Evolutionary conservation across 2,797 vertebrate genomes (phyloP).

Genomic region (Chiroxiphia lanceolata): DNA sequence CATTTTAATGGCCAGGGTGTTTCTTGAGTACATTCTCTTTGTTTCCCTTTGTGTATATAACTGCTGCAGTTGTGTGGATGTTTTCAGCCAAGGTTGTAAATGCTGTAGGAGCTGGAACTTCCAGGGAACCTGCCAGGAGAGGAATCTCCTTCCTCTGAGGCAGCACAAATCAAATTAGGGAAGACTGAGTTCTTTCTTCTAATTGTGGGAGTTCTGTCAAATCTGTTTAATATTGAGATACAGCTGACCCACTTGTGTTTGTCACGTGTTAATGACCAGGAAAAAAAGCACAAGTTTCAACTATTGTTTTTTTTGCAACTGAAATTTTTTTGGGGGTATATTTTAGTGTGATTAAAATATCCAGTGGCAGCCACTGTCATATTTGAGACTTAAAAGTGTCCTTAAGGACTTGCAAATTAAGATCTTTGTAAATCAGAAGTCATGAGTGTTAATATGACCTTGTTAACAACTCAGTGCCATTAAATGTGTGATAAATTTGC

Average conservation of each 20-base stretch:
- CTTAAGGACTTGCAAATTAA: not conserved
- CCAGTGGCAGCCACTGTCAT: not conserved
- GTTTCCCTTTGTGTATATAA: not conserved
- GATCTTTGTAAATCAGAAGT: not conserved
- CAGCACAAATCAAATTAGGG: constrained; percentile 45
- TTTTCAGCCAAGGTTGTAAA: not conserved
- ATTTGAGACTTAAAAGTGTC: not conserved
- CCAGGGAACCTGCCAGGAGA: not conserved
- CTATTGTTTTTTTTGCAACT: not conserved
- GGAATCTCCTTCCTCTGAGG: constrained; percentile 6
- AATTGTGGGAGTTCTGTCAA: constrained; percentile 43
- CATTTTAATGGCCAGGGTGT: not conserved
- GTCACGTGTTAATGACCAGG: not conserved
- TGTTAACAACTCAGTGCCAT: not conserved
- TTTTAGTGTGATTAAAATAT: not conserved
- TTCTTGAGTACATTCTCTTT: not conserved
- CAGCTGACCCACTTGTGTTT: constrained; percentile 19
- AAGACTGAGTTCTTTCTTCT: constrained; percentile 15
- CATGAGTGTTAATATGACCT: not conserved
- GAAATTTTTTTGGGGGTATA: not conserved
- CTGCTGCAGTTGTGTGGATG: not conserved
- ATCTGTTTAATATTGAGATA: not conserved
- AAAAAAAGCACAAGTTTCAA: not conserved
- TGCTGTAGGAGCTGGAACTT: not conserved
- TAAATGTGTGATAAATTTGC: not conserved